phyloP scores from a whole-genome alignment of 1,140 invertebrate genomes.

The Radopholus similis region DNA sequence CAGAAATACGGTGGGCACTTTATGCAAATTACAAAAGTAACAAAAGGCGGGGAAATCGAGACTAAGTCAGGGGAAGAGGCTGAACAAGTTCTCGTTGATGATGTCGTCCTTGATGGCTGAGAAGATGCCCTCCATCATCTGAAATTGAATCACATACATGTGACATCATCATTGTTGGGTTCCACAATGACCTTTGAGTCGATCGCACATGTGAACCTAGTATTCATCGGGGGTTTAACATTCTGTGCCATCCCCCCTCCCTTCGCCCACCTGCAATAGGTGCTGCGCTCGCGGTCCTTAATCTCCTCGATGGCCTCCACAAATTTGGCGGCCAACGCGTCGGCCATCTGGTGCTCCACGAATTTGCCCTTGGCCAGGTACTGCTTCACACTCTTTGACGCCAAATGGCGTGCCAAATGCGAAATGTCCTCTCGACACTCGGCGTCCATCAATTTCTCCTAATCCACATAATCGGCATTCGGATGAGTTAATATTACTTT shows the following conservation, averaged over 20 bases:
- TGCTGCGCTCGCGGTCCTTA: constrained; percentile 27
- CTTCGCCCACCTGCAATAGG: constrained; percentile 33
- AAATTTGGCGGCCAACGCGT: constrained; percentile 33
- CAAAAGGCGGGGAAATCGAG: no score
- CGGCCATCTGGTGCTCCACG: constrained; percentile 30
- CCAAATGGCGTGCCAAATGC: constrained; percentile 25
- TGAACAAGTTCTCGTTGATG: constrained; percentile 19
- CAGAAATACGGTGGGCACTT: constrained; percentile 1
- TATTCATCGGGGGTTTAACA: constrained; percentile 3
- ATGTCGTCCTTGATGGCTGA: constrained; percentile 36
- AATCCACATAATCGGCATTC: neutral
- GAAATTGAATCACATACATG: constrained; percentile 46
- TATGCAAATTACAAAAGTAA: no score
- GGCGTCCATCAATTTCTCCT: constrained; percentile 30
- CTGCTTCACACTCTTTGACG: constrained; percentile 19
- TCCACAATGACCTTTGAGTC: constrained; percentile 14
- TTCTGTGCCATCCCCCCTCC: neutral
- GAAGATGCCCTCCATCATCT: constrained; percentile 50
- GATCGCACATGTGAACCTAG: neutral
- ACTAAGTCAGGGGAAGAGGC: neutral
- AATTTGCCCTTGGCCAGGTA: constrained; percentile 29
- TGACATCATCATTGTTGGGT: constrained; percentile 3
- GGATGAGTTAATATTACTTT: neutral
- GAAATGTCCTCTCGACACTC: constrained; percentile 38
- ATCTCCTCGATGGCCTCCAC: constrained; percentile 26